Evolutionary conservation across 2,797 vertebrate species (phyloP), one percentile per base, ranked within the genome.

Genomic region (Coccyzus lansbergi): DNA sequence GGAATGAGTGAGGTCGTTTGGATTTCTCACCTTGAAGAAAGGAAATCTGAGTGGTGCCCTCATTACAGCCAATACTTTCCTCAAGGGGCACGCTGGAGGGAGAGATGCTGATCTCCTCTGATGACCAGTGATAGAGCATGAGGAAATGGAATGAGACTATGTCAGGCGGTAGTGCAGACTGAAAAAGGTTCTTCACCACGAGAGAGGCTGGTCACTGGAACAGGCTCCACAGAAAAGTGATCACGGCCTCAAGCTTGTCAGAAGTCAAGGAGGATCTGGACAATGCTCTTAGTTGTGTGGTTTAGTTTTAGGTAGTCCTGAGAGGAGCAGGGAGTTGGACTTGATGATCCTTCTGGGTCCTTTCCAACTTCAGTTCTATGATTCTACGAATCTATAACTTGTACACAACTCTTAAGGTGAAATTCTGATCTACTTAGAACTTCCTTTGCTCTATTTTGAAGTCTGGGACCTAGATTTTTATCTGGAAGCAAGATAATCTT

Each of bases 1-100:
- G 19, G 20, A 21, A 17, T 46, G 46, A 20, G 17, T 46, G 19
- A 46, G 46, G 46, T 21, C 46, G 21, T 17, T 46, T 46, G 46
- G 46, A 19, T 46, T 46, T 20, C 20, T 46, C 46, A 46, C 8
- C 19, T 46, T 46, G 46, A 20, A 46, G 46, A 46, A 46, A 17
- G 46, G 46, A 46, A 46, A 17, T 19, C 46, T 46, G 46, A 46
- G 19, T 16, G 46, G 18, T 46, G 46, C 46, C 19, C 46, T 46
- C 20, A 46, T 46, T 21, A 21, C 19, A 62, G 40, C 10, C 28
- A 52, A 4, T 9, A 36, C 1, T 38, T 52, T 76, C 36, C 7
- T n/a, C 22, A 59, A 28, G 17, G 17, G 1, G 5, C 7, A 17
- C 48, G 58, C 38, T 0, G 2, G 18, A 31, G 8, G 6, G 6